Evolutionary conservation across 1,140 invertebrate genomes (phyloP), one percentile per base, ranked within the genome.

Genomic region (Drosophila azteca): DNA sequence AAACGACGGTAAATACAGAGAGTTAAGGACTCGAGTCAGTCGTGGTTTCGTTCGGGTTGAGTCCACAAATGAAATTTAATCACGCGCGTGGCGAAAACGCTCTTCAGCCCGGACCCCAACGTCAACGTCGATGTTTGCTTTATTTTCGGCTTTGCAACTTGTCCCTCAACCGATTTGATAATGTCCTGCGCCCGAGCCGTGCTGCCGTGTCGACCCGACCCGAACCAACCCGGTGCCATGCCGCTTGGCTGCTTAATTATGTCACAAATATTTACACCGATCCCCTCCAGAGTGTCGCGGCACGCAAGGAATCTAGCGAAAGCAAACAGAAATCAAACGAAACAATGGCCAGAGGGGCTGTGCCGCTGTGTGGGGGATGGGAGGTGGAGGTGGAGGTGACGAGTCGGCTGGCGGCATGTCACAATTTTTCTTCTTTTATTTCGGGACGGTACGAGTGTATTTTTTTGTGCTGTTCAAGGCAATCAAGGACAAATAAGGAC

Each of bases 11-110:
- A 77, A 77, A 68, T 77, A 77, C 72, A 13, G 45, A 65, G 67
- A 70, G 67, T 69, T 69, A 69, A 69, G 66, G 66, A 69, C 66
- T 57, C 26, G n/a, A 44, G 60, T 60, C 43, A 64, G 61, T 41
- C 54, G 62, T 62, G 53, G 71, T 50, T 61, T 55, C 63, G 65
- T 57, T 70, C 67, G 57, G 72, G 62, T 60, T 85, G 52, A 60
- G 74, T 82, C 78, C 77, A 85, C 82, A 85, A 87, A 87, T 87
- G 83, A 81, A 87, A 87, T 87, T 87, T 87, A 87, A 87, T 83
- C 83, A 87, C 83, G 83, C 83, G 78, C 79, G 63, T 67, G 63
- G 62, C 54, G 52, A 59, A 48, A 65, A 43, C 65, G 64, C 78
- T 65, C 71, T 84, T 66, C 63, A 63, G 50, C 76, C 70, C 57